Evolutionary conservation across 2,888 invertebrate genomes (phyloP).

Genomic region (Sesia bembeciformis): DNA sequence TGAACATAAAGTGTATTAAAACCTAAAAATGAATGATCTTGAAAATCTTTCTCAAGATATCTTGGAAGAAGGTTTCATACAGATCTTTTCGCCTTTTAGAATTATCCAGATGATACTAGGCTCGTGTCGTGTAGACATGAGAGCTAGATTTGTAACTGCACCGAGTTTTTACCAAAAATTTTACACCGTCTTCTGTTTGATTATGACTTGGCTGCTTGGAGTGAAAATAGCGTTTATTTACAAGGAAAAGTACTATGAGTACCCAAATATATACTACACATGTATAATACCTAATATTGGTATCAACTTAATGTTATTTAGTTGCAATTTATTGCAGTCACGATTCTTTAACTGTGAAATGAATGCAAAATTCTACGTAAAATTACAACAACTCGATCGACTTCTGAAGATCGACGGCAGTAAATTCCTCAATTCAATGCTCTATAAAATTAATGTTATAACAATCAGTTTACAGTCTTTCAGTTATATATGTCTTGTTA

Average conservation of each 20-base stretch:
- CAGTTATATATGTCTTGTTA: too few relatives aligned
- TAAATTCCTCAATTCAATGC: not conserved
- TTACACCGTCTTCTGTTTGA: not conserved
- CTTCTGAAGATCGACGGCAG: not conserved
- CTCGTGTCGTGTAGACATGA: slow-evolving; percentile 10
- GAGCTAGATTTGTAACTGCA: slow-evolving; percentile 2
- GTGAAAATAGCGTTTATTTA: too few relatives aligned
- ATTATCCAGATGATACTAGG: slow-evolving; percentile 9
- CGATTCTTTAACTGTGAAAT: not conserved
- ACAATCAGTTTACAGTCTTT: not conserved
- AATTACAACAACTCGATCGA: not conserved
- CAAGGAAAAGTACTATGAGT: too few relatives aligned
- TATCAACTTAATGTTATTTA: too few relatives aligned
- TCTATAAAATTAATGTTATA: not conserved
- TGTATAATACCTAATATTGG: too few relatives aligned
- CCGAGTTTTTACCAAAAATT: not conserved
- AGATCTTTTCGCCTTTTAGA: not conserved
- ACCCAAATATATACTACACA: too few relatives aligned
- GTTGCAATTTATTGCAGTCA: not conserved
- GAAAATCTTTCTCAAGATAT: slow-evolving; percentile 5
- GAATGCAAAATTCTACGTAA: not conserved
- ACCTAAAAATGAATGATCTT: too few relatives aligned
- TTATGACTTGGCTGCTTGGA: too few relatives aligned
- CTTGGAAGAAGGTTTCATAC: slow-evolving; percentile 12
- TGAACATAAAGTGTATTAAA: too few relatives aligned